Conservation (phyloP, 2,888 invertebrate genomes). For the Dynastes hyllus region DNA sequence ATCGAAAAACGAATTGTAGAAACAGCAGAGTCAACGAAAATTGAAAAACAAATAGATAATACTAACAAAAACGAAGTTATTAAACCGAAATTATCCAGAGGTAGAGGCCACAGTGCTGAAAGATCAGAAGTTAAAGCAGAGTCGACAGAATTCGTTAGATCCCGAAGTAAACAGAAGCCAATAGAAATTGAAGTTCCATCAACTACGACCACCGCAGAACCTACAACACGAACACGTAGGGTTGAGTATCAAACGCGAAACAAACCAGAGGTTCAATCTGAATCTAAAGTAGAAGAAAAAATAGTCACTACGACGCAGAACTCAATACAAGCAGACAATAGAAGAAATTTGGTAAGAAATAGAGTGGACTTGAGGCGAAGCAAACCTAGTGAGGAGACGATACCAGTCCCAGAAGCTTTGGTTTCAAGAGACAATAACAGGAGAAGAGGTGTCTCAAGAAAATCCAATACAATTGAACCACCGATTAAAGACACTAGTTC, state of each 20-base stretch:
- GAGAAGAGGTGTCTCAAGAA: conserved; percentile 26
- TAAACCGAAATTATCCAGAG: conserved; percentile 6
- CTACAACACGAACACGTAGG: conserved; percentile 10
- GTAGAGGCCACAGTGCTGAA: background rate
- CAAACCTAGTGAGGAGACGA: background rate
- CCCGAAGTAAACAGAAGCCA: conserved; percentile 2
- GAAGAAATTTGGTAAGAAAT: conserved; percentile 36
- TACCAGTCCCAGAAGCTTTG: background rate
- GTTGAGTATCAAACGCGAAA: background rate
- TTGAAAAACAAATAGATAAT: conserved; percentile 12
- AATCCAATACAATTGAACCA: conserved; percentile 32
- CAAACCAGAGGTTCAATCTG: conserved; percentile 32
- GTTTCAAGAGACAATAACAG: conserved; percentile 16
- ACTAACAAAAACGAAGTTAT: conserved; percentile 21
- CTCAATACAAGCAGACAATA: background rate
- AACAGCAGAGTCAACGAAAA: background rate
- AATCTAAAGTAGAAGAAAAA: conserved; percentile 37
- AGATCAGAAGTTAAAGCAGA: conserved; percentile 9
- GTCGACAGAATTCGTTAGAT: conserved; percentile 3
- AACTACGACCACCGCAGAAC: background rate
- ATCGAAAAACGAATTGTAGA: conserved; percentile 10
- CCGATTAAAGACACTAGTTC: conserved; percentile 39
- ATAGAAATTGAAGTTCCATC: conserved; percentile 3
- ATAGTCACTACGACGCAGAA: conserved; percentile 24
- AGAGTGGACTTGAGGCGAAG: background rate